Evolutionary conservation across 2,888 invertebrate genomes (phyloP).

Genomic region (Xestia ashworthii): DNA sequence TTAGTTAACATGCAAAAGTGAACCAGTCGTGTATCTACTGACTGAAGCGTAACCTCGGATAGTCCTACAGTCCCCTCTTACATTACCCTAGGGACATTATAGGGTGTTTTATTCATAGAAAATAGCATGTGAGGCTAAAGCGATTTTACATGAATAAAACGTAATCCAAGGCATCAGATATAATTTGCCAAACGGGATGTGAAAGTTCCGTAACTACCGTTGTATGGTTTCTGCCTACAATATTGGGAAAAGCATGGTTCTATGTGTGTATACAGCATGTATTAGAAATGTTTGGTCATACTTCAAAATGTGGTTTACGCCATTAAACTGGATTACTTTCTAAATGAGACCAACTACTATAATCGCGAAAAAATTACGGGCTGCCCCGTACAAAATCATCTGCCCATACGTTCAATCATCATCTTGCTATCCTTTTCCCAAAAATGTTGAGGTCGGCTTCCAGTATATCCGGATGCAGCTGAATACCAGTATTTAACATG

Average conservation of each 20-base stretch:
- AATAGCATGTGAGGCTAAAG: not conserved
- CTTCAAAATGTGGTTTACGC: not conserved
- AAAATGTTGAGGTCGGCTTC: too few species aligned
- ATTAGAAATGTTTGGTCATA: not conserved
- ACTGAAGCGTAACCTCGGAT: not conserved
- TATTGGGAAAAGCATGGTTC: not conserved
- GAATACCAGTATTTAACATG: too few species aligned
- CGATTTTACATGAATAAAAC: not conserved
- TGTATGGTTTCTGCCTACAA: not conserved
- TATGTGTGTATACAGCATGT: not conserved
- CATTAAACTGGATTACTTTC: not conserved
- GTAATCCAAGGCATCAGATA: not conserved
- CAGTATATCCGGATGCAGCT: too few species aligned
- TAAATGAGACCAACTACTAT: not conserved
- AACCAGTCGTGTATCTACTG: not conserved
- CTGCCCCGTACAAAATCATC: not conserved
- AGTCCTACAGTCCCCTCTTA: not conserved
- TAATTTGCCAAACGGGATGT: not conserved
- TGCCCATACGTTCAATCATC: too few species aligned
- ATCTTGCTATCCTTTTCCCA: too few species aligned
- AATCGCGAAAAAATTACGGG: not conserved
- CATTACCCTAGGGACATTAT: slow-evolving; percentile 11
- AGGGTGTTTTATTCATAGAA: slow-evolving; percentile 4
- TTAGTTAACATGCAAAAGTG: not conserved
- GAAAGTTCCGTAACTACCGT: not conserved